Evolutionary conservation across 2,888 invertebrate species (phyloP).

Genomic region (Chaetogeoica ovagalla): DNA sequence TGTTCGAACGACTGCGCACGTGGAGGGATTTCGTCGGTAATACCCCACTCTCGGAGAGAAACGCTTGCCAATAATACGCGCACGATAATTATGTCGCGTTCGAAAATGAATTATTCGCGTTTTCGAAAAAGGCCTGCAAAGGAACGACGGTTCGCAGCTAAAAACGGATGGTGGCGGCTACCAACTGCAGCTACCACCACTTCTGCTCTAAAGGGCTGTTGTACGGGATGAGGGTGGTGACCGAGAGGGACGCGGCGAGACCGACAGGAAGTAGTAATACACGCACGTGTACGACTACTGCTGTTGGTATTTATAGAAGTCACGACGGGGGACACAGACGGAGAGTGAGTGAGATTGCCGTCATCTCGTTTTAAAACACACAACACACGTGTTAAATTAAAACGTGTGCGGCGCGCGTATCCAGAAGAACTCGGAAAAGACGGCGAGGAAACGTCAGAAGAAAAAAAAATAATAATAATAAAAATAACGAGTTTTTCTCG

Average conservation of each 20-base stretch:
- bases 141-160: too few relatives aligned
- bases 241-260: not conserved
- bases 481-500: not conserved
- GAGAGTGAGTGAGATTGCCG: not conserved
- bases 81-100: too few relatives aligned
- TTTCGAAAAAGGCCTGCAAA: too few relatives aligned
- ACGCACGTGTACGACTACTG: slow-evolving; percentile 19
- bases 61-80: too few relatives aligned
- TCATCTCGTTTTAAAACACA: not conserved
- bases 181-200: too few relatives aligned
- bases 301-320: slow-evolving; percentile 39
- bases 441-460: not conserved
- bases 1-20: too few relatives aligned
- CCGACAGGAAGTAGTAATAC: slow-evolving; percentile 10
- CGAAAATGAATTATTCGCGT: too few relatives aligned
- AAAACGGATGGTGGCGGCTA: too few relatives aligned
- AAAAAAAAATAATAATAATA: not conserved
- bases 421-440: not conserved
- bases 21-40: too few relatives aligned
- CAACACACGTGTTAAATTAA: slow-evolving; percentile 30
- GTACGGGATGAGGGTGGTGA: too few relatives aligned
- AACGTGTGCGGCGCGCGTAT: not conserved
- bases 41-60: too few relatives aligned
- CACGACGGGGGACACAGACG: not conserved
- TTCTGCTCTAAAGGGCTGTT: too few relatives aligned